These are phyloP conservation scores for Lichenostomus cassidix DNA, from an alignment of 2,113 vertebrate species.

Conservation along the genomic window DNA sequence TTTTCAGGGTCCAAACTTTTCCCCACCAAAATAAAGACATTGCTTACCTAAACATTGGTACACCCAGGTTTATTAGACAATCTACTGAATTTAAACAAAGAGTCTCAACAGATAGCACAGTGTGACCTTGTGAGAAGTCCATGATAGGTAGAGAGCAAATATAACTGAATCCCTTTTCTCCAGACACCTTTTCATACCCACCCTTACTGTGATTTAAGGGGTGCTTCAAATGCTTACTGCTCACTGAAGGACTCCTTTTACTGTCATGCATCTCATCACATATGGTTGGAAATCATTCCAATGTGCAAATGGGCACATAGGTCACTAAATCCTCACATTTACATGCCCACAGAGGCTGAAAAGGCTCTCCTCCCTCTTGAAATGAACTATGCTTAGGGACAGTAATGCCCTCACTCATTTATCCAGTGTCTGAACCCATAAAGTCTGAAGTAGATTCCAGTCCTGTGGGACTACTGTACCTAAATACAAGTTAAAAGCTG, in stretches of 20 bases:
- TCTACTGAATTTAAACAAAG: background rate
- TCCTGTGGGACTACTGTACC: background rate
- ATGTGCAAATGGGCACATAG: constrained; percentile 53
- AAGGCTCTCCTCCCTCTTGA: background rate
- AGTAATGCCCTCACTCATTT: background rate
- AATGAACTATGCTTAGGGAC: background rate
- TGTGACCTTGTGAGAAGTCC: background rate
- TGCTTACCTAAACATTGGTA: background rate
- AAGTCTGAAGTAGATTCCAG: background rate
- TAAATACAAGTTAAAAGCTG: constrained; percentile 8
- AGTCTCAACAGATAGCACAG: background rate
- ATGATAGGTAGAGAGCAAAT: background rate
- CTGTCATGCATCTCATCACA: background rate
- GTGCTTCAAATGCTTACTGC: background rate
- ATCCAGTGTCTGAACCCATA: background rate
- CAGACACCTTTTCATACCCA: background rate
- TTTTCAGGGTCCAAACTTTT: background rate
- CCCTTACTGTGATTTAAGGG: background rate
- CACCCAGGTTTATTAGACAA: background rate
- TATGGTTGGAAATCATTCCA: background rate
- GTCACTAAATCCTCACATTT: background rate
- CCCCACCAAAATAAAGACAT: background rate
- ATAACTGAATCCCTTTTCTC: background rate
- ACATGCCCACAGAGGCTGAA: background rate
- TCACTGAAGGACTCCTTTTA: background rate